phyloP scores from a whole-genome alignment of 2,797 vertebrate genomes.

The Coracias cyanogaster region DNA sequence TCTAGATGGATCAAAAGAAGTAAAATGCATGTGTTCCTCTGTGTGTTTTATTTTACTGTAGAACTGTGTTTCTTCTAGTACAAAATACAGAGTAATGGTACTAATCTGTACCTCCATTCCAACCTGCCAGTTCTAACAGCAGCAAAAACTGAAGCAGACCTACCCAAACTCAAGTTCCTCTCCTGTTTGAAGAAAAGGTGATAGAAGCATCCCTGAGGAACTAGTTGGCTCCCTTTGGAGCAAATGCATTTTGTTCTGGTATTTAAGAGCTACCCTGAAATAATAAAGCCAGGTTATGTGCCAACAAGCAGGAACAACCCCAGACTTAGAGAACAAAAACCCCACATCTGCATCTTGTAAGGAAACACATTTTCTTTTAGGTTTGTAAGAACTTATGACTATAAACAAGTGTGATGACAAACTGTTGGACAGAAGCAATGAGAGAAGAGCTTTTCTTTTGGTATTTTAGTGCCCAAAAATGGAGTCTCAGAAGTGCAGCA shows the following conservation, averaged over 20 bases:
- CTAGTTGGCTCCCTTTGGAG: not conserved
- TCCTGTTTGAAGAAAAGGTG: not conserved
- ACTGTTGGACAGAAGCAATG: conserved; percentile 22
- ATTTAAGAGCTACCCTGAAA: not conserved
- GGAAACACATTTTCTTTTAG: conserved; percentile 26
- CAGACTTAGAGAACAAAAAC: not conserved
- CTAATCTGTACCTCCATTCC: not conserved
- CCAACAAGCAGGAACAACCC: not conserved
- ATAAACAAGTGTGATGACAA: conserved; percentile 49
- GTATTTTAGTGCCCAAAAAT: conserved; percentile 1
- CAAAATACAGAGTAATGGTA: not conserved
- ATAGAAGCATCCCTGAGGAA: not conserved
- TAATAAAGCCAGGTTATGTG: not conserved
- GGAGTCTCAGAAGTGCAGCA: not conserved
- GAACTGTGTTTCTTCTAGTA: not conserved
- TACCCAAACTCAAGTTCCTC: not conserved
- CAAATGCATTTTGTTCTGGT: not conserved
- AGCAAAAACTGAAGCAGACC: not conserved
- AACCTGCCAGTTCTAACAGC: not conserved
- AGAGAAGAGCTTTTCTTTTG: not conserved
- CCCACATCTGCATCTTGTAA: conserved; percentile 45
- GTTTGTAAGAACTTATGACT: conserved; percentile 15
- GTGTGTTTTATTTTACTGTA: not conserved
- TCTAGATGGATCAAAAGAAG: not conserved
- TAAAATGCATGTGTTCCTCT: not conserved